Conservation (phyloP, 2,888 invertebrate genomes). For the Pterostichus niger region DNA sequence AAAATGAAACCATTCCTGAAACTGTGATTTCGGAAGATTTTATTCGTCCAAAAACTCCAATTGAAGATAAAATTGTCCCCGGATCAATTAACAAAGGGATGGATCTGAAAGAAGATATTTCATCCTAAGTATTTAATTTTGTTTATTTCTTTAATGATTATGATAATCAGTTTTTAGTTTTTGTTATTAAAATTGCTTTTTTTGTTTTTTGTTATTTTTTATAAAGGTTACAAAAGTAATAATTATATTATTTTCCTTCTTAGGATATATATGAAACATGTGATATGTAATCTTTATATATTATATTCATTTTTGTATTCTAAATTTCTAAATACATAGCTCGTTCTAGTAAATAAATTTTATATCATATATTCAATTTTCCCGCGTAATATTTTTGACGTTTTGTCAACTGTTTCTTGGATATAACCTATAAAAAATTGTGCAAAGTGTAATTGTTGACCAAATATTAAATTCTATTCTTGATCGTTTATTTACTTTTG, state of each 20-base stretch:
- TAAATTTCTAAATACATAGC: slow-evolving; percentile 5
- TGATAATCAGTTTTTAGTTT: slow-evolving; percentile 32
- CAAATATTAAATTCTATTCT: background rate
- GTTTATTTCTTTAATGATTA: slow-evolving; percentile 2
- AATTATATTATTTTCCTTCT: slow-evolving; percentile 9
- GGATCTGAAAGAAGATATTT: slow-evolving; percentile 20
- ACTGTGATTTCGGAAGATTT: slow-evolving; percentile 23
- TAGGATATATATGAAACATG: slow-evolving; percentile 5
- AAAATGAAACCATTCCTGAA: background rate
- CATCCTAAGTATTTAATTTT: background rate
- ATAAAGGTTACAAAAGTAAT: background rate
- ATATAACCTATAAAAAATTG: background rate
- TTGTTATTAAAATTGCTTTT: background rate
- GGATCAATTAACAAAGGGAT: slow-evolving; percentile 49
- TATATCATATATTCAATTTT: background rate
- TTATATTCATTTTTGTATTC: slow-evolving; percentile 20
- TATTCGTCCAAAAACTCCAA: slow-evolving; percentile 46
- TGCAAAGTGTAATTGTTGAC: background rate
- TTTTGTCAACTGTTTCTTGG: background rate
- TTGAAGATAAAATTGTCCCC: slow-evolving; percentile 64
- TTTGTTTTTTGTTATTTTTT: background rate
- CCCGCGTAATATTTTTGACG: background rate
- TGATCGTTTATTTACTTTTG: no score
- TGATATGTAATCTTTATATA: slow-evolving; percentile 22
- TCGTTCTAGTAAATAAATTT: slow-evolving; percentile 1